phyloP scores from a whole-genome alignment of 2,113 vertebrate species.

The Ranitomeya variabilis region DNA sequence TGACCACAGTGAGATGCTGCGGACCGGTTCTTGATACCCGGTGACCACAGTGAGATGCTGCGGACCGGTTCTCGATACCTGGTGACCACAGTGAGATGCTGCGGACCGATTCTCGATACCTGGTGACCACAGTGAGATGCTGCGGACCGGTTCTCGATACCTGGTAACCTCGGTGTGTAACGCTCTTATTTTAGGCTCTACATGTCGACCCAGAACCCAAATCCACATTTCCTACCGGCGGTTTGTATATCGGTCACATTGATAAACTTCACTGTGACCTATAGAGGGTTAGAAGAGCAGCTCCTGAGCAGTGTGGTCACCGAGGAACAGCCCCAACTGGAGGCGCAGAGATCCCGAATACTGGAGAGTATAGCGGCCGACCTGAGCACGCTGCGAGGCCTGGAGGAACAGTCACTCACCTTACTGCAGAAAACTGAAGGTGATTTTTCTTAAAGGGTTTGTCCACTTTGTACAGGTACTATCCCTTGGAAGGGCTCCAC shows the following conservation, averaged over 20 bases:
- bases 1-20: too few relatives aligned
- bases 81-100: too few relatives aligned
- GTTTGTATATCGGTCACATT: conserved; percentile 68
- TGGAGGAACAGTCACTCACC: conserved; percentile 68
- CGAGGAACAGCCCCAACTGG: conserved; percentile 67
- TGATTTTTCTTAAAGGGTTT: conserved; percentile 40
- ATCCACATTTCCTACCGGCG: conserved; percentile 64
- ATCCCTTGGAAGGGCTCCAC: too few relatives aligned
- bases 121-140: too few relatives aligned
- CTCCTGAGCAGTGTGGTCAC: conserved; percentile 66
- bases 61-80: too few relatives aligned
- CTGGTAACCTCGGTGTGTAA: background rate
- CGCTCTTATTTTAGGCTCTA: conserved; percentile 65
- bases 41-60: too few relatives aligned
- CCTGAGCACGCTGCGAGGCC: conserved; percentile 61
- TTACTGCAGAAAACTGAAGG: conserved; percentile 68
- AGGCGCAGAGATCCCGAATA: conserved; percentile 63
- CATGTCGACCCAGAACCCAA: conserved; percentile 65
- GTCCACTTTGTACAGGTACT: background rate
- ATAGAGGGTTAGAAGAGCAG: conserved; percentile 71
- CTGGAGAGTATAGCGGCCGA: conserved; percentile 66
- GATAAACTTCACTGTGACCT: conserved; percentile 69
- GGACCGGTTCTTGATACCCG: too few relatives aligned
- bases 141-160: too few relatives aligned
- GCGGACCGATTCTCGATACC: too few relatives aligned